These are phyloP conservation scores for Catostomus latipinnis DNA, from an alignment of 2,797 vertebrate species.

Conservation along the genomic window DNA sequence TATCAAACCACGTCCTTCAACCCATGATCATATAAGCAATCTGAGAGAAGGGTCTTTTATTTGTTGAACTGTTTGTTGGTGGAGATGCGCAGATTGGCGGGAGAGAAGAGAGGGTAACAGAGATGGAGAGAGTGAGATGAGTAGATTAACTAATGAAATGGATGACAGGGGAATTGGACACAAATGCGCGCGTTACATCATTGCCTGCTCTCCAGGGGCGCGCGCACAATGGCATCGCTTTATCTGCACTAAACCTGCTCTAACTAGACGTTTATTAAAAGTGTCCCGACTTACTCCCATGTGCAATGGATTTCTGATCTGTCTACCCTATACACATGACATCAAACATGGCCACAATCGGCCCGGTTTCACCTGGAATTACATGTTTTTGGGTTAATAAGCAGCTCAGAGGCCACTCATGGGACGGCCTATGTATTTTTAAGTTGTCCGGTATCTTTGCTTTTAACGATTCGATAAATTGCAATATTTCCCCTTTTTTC, in stretches of 20 bases:
- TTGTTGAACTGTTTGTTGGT: constrained; percentile 59
- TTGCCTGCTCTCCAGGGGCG: constrained; percentile 57
- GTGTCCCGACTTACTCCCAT: constrained; percentile 68
- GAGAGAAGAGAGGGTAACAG: constrained; percentile 51
- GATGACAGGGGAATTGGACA: constrained; percentile 63
- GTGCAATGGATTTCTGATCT: constrained; percentile 60
- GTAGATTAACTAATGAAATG: constrained; percentile 77
- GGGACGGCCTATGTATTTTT: constrained; percentile 22
- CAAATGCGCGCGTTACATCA: constrained; percentile 63
- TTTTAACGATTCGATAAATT: constrained; percentile 60
- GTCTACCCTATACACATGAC: constrained; percentile 34
- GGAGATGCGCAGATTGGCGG: constrained; percentile 47
- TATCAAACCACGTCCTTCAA: constrained; percentile 57
- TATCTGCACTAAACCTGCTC: constrained; percentile 72
- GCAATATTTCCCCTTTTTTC: constrained; percentile 53
- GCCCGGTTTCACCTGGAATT: constrained; percentile 22
- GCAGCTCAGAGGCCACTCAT: constrained; percentile 29
- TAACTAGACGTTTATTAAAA: constrained; percentile 75
- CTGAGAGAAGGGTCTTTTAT: constrained; percentile 44
- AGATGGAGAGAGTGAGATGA: constrained; percentile 71
- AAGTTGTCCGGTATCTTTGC: constrained; percentile 44
- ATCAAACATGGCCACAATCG: constrained; percentile 25
- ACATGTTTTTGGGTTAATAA: constrained; percentile 20
- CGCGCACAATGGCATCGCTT: constrained; percentile 67
- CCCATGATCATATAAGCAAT: constrained; percentile 57